Evolutionary conservation across 2,888 invertebrate species (phyloP), one percentile per base, ranked within the genome.

Genomic region (Tribolium freemani): DNA sequence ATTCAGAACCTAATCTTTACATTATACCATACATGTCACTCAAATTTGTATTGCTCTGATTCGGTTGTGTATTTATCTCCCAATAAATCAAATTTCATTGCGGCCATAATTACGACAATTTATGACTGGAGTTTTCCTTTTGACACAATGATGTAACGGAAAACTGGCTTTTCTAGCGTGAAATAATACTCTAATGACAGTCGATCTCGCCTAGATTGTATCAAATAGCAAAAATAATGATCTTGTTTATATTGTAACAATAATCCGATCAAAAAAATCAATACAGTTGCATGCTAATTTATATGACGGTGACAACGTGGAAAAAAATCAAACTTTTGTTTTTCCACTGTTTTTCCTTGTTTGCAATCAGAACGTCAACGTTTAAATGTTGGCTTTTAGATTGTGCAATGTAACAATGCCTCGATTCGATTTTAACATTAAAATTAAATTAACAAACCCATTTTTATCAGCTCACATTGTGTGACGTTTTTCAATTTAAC

Each of bases 181-280:
- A 48, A 48, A 48, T 11, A 10, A 45, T 45, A 45, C 53, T 1
- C 10, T 26, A 16, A 16, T 16, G 51, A 11, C n/a, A 30, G 5
- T 31, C 54, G 57, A 57, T 57, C 20, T 57, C 57, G 9, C 3
- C 13, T 13, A 31, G 20, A 53, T 53, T 53, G 54, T 66, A 66
- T 66, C 56, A 30, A 26, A 56, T 66, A 46, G 46, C 54, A 66
- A 66, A 54, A 66, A 66, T 45, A 66, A 66, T 45, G 46, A 66
- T 38, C 31, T 53, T 66, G 66, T 66, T 66, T 66, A 56, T 54
- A 66, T 46, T 56, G 46, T 46, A 64, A 56, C 26, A 45, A 66
- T 26, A 66, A 66, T 56, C 46, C 20, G 21, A 54, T 44, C 9
- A 51, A 61, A 61, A 58, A 44, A 64, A 64, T 64, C 64, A 53